A percentile compares a stretch with the other conserved stretches of the same genome.
Evolutionary conservation across 2,113 vertebrate species (phyloP).

Genomic region (Alligator mississippiensis): DNA sequence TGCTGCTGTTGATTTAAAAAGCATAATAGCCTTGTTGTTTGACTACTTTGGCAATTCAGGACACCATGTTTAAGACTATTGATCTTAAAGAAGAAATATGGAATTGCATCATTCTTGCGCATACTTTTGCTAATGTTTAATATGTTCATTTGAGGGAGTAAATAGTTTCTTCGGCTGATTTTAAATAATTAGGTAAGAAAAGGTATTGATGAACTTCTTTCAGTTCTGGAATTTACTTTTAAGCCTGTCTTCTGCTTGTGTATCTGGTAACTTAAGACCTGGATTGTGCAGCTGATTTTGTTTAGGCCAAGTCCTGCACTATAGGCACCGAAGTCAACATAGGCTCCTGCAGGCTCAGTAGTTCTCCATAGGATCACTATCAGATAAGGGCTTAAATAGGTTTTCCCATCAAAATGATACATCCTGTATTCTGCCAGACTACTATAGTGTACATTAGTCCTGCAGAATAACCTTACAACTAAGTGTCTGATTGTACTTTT

Average conservation of each 20-base stretch:
- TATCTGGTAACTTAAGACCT: neutral
- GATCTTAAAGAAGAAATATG: neutral
- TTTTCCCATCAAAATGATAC: conserved; percentile 14
- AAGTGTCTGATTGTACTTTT: neutral
- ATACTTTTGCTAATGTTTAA: neutral
- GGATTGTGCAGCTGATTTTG: neutral
- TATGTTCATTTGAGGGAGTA: neutral
- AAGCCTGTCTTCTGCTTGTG: neutral
- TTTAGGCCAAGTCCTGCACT: neutral
- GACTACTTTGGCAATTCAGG: neutral
- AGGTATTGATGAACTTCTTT: neutral
- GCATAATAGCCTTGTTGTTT: neutral
- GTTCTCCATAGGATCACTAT: neutral
- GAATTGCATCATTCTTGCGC: neutral
- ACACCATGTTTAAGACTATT: neutral
- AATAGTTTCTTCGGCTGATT: neutral
- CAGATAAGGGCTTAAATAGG: neutral
- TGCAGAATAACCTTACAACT: neutral
- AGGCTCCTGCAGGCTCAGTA: neutral
- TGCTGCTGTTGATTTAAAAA: neutral
- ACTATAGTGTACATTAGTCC: neutral
- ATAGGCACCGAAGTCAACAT: neutral
- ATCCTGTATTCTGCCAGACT: conserved; percentile 12
- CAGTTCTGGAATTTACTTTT: neutral
- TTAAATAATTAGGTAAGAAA: neutral